Conservation (phyloP, 2,888 invertebrate species). For the Bombyx huttoni region DNA sequence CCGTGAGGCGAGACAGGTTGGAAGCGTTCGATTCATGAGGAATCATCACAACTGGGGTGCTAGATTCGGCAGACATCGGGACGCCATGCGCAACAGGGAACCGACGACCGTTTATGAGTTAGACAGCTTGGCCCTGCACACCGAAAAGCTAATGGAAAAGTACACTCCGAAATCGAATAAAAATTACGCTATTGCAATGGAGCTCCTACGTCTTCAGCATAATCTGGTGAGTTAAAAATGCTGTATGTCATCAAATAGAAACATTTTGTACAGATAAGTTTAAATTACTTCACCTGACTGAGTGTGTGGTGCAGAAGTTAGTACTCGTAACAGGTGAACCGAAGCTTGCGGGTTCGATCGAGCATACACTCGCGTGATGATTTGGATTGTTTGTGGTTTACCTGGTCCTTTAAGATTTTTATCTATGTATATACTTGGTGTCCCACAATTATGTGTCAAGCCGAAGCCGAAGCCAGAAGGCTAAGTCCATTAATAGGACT, state of each 20-base stretch:
- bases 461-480: too few relatives aligned
- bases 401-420: too few relatives aligned
- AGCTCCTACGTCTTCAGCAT: slow-evolving; percentile 31
- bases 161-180: slow-evolving; percentile 16
- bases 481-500: too few relatives aligned
- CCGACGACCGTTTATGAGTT: slow-evolving; percentile 25
- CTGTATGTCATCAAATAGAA: neutral
- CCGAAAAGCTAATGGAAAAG: slow-evolving; percentile 30
- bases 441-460: too few relatives aligned
- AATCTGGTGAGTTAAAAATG: slow-evolving; percentile 25
- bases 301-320: too few relatives aligned
- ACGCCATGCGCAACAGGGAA: slow-evolving; percentile 10
- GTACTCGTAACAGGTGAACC: too few relatives aligned
- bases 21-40: slow-evolving; percentile 12
- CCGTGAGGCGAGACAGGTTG: slow-evolving; percentile 6
- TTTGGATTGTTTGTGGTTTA: too few relatives aligned
- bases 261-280: too few relatives aligned
- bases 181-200: slow-evolving; percentile 26
- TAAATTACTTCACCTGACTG: too few relatives aligned
- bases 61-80: slow-evolving; percentile 17
- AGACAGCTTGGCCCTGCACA: slow-evolving; percentile 21
- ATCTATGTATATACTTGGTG: too few relatives aligned
- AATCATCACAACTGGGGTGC: slow-evolving; percentile 25
- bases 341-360: too few relatives aligned
- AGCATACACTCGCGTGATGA: too few relatives aligned